Conservation (phyloP, 2,888 invertebrate species). For the Pristionchus exspectatus region DNA sequence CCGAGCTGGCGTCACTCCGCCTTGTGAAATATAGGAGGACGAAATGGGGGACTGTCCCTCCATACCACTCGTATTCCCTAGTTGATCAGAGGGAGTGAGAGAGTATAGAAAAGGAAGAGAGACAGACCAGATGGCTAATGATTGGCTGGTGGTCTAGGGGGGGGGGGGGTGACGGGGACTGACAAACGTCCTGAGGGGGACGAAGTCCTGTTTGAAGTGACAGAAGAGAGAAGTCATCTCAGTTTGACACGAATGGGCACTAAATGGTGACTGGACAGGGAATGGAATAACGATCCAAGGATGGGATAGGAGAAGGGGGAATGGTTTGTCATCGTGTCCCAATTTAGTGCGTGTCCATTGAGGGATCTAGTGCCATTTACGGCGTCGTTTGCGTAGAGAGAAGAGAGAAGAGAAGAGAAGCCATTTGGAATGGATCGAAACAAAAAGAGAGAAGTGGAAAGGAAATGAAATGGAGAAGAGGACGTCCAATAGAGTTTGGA, state of each 20-base stretch:
- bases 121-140: constrained; percentile 44
- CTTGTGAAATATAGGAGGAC: constrained; percentile 47
- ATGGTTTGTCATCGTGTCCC: not conserved
- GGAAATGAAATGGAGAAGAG: constrained; percentile 34
- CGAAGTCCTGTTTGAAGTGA: constrained; percentile 31
- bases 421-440: constrained; percentile 10
- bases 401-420: constrained; percentile 15
- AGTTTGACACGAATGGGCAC: constrained; percentile 47
- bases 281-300: not conserved
- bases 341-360: constrained; percentile 23
- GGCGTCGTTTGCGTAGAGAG: constrained; percentile 18
- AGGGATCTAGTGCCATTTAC: not conserved
- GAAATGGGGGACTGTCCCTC: constrained; percentile 11
- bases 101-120: not conserved
- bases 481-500: not conserved
- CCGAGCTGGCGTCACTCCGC: constrained; percentile 25
- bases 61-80: not conserved
- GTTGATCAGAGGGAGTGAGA: not conserved
- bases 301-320: not conserved
- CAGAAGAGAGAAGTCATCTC: constrained; percentile 12
- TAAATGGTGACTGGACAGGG: constrained; percentile 14
- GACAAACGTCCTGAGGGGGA: constrained; percentile 31
- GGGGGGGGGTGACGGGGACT: not conserved
- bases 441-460: constrained; percentile 24
- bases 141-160: not conserved